These are phyloP conservation scores for Eptatretus burgeri DNA, from an alignment of 2,113 vertebrate species.

Conservation along the genomic window DNA sequence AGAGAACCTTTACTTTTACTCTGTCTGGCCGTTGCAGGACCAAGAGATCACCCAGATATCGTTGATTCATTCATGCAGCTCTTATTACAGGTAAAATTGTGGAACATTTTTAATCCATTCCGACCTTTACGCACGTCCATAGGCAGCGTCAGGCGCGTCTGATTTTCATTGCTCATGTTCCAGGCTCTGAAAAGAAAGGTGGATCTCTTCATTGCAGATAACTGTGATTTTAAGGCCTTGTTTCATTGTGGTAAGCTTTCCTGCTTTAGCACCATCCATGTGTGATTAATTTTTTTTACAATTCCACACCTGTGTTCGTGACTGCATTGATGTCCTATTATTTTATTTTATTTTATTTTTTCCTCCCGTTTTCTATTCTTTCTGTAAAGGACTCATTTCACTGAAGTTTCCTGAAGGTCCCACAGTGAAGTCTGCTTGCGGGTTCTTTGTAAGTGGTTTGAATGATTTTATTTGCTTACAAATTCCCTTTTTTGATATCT, in stretches of 20 bases:
- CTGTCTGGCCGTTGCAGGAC: slow-evolving; percentile 26
- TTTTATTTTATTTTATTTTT: background rate
- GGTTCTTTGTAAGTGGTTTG: slow-evolving; percentile 63
- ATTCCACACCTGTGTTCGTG: no score
- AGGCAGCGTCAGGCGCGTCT: no score
- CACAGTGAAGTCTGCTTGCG: slow-evolving; percentile 81
- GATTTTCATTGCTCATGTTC: slow-evolving; percentile 14
- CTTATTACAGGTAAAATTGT: slow-evolving; percentile 82
- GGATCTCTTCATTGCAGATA: slow-evolving; percentile 78
- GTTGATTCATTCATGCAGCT: slow-evolving; percentile 99
- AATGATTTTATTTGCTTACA: background rate
- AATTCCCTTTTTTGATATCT: background rate
- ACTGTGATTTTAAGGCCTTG: slow-evolving; percentile 74
- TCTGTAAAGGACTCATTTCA: slow-evolving; percentile 49
- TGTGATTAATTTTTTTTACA: no score
- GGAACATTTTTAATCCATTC: background rate
- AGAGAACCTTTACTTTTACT: no score
- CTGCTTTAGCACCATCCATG: no score
- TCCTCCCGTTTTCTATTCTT: slow-evolving; percentile 13
- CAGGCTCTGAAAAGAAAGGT: slow-evolving; percentile 97
- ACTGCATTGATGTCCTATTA: no score
- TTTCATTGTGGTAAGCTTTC: slow-evolving; percentile 72
- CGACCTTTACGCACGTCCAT: no score
- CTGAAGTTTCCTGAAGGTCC: slow-evolving; percentile 87
- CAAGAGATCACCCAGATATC: slow-evolving; percentile 99